Conservation (phyloP, 2,113 vertebrate genomes). For the Sinocyclocheilus grahami region DNA sequence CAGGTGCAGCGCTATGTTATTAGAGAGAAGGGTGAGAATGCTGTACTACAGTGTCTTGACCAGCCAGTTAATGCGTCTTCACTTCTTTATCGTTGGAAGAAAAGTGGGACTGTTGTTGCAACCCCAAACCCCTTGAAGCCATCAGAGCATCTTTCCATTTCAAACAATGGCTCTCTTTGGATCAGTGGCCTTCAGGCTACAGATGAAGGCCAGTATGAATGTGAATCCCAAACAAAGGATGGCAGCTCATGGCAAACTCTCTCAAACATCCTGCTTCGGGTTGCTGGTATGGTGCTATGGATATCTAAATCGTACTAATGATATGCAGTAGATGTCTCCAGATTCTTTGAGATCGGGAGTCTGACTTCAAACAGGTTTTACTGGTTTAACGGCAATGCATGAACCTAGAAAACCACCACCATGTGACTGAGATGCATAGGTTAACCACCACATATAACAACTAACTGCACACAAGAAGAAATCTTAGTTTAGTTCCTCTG, state of each 20-base stretch:
- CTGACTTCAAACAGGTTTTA: conserved; percentile 45
- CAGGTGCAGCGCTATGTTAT: neutral
- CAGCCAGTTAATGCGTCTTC: conserved; percentile 52
- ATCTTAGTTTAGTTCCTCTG: neutral
- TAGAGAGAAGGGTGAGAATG: conserved; percentile 61
- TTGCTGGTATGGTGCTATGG: conserved; percentile 77
- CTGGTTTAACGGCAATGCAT: conserved; percentile 33
- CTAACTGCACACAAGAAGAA: neutral
- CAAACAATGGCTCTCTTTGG: conserved; percentile 70
- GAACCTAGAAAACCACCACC: conserved; percentile 11
- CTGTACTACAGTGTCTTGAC: conserved; percentile 75
- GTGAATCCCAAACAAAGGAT: conserved; percentile 63
- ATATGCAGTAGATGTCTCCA: neutral
- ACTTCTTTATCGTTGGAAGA: conserved; percentile 58
- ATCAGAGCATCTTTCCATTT: conserved; percentile 63
- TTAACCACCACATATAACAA: neutral
- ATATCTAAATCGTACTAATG: neutral
- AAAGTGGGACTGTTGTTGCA: conserved; percentile 34
- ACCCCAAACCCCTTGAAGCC: neutral
- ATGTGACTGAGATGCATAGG: conserved; percentile 12
- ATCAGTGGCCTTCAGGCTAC: conserved; percentile 64
- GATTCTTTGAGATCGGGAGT: conserved; percentile 8
- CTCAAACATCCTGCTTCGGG: conserved; percentile 72
- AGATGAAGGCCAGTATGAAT: conserved; percentile 82
- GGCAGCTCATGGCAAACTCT: conserved; percentile 54